Evolutionary conservation across 2,797 vertebrate genomes (phyloP).

Genomic region (Decapterus maruadsi): DNA sequence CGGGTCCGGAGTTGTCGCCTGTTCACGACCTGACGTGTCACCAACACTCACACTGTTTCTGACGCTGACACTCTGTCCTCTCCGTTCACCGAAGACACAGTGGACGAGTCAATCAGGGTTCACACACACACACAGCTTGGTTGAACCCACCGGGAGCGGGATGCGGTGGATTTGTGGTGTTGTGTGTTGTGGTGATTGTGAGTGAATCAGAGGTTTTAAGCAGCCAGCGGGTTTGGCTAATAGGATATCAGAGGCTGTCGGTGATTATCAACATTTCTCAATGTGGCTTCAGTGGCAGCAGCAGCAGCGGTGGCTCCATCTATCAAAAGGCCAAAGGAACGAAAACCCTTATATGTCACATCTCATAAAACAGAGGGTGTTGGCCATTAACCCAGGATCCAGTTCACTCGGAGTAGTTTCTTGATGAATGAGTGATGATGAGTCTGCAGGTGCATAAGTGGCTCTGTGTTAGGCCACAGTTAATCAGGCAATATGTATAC

Average conservation of each 20-base stretch:
- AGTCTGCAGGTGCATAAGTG: neutral
- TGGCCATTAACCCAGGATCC: neutral
- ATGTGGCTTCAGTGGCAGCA: neutral
- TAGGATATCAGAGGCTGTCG: neutral
- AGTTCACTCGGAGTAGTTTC: too few species aligned
- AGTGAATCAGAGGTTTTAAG: slow-evolving; percentile 31
- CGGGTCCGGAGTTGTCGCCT: neutral
- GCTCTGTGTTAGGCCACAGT: neutral
- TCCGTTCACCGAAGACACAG: neutral
- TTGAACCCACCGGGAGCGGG: neutral
- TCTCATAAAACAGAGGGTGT: neutral
- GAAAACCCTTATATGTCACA: too few species aligned
- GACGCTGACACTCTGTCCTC: neutral
- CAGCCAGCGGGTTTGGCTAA: slow-evolving; percentile 11
- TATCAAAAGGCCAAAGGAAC: neutral
- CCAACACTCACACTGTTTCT: too few species aligned
- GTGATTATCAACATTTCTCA: slow-evolving; percentile 25
- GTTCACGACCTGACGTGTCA: neutral
- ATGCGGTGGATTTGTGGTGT: slow-evolving; percentile 17
- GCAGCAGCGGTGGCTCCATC: neutral
- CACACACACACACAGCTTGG: neutral
- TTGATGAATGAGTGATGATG: neutral
- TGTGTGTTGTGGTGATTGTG: slow-evolving; percentile 16
- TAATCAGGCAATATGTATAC: neutral
- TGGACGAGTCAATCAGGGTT: neutral